phyloP scores from a whole-genome alignment of 37 sponge, comb jelly and placozoan genomes.

The Theonella swinhoei region DNA sequence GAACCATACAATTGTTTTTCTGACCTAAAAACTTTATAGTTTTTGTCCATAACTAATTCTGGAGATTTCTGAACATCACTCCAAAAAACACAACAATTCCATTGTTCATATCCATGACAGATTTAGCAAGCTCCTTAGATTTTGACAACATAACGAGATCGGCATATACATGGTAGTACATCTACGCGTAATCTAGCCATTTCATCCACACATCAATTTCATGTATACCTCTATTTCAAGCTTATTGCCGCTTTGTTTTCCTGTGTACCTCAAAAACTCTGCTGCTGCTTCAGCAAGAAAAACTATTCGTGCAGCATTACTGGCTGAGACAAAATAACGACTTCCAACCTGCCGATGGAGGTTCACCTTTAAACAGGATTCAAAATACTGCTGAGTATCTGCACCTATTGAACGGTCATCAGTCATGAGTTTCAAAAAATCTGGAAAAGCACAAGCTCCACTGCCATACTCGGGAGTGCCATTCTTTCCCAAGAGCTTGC shows the following conservation, averaged over 20 bases:
- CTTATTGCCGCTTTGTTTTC: not conserved
- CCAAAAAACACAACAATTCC: slow-evolving; percentile 20
- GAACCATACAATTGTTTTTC: slow-evolving; percentile 20
- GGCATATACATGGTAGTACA: slow-evolving; percentile 34
- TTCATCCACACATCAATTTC: not conserved
- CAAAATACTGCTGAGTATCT: not conserved
- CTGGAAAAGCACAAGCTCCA: slow-evolving; percentile 9
- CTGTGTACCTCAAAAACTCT: slow-evolving; percentile 8
- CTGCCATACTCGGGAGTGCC: slow-evolving; percentile 12
- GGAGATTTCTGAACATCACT: slow-evolving; percentile 10
- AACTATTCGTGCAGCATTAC: not conserved
- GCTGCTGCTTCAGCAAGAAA: not conserved
- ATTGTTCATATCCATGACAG: slow-evolving; percentile 9
- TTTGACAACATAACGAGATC: slow-evolving; percentile 28
- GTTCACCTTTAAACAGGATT: not conserved
- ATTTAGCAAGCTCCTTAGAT: slow-evolving; percentile 6
- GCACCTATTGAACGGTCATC: not conserved
- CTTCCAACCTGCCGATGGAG: slow-evolving; percentile 10
- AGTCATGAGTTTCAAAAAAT: not conserved
- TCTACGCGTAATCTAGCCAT: slow-evolving; percentile 10
- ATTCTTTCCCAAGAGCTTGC: slow-evolving; percentile 4
- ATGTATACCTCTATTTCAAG: not conserved
- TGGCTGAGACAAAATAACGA: slow-evolving; percentile 11
- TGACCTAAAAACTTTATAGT: slow-evolving; percentile 16
- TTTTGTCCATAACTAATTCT: not conserved